These are phyloP conservation scores for Xestia xanthographa DNA, from an alignment of 2,888 invertebrate genomes.

Conservation along the genomic window DNA sequence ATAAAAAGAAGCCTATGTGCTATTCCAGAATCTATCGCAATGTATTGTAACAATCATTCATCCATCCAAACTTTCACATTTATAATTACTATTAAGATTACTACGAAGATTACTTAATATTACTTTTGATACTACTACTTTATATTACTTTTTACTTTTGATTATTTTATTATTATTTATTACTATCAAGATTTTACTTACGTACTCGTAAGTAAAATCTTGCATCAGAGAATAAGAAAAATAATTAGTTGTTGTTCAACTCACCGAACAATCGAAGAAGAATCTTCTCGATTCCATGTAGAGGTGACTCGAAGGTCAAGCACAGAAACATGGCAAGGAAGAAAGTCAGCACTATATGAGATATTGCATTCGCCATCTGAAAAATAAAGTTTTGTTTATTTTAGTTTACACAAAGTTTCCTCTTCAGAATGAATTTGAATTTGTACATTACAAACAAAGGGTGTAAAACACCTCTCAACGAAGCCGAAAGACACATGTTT, in stretches of 20 bases:
- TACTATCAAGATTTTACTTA: too few relatives aligned
- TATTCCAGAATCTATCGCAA: too few relatives aligned
- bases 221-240: neutral
- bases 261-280: conserved; percentile 89
- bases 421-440: neutral
- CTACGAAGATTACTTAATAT: too few relatives aligned
- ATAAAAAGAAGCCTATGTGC: neutral
- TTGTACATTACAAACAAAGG: neutral
- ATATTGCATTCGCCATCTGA: conserved; percentile 90
- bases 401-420: neutral
- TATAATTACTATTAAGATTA: too few relatives aligned
- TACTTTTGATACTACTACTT: too few relatives aligned
- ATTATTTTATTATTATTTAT: too few relatives aligned
- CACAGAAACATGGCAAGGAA: conserved; percentile 91
- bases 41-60: neutral
- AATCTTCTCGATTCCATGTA: conserved; percentile 93
- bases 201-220: neutral
- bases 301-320: conserved; percentile 93
- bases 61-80: neutral
- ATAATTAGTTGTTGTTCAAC: conserved; percentile 38
- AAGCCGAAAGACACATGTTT: too few relatives aligned
- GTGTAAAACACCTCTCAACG: too few relatives aligned
- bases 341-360: conserved; percentile 92
- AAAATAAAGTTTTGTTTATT: conserved; percentile 65
- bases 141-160: too few relatives aligned